Base-by-base conservation (phyloP, 1,140 invertebrate species). In the Campodea augens region DNA sequence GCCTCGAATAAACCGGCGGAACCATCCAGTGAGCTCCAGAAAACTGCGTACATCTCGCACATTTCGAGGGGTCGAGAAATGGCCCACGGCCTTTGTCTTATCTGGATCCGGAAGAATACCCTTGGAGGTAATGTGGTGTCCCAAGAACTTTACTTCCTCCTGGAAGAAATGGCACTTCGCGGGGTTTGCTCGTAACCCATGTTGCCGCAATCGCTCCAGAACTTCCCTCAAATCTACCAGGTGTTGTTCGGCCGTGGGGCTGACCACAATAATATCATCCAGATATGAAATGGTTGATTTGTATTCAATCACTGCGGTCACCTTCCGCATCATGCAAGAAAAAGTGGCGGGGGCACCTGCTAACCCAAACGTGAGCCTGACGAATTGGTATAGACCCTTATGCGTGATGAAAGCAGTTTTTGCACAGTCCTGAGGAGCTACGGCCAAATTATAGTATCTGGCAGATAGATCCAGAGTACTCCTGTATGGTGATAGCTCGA, bases 11-110 rank as follows among this genome's bases (percentile, higher is more conserved):
- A 70, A 69, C 32, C 57, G 54, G 2, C 57, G 48, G 51, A 69
- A 70, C 51, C 63, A 71, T 23, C 57, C 59, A 3, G 61, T 54
- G 49, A 69, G 54, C 3, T 65, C 64, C 2, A 70, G 46, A 47
- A 69, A 69, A 4, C 51, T 43, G 51, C 60, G 52, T 0, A 67
- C 47, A 48, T 62, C 56, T 5, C 50, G 53, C 1, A 54, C 53
- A 46, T 58, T 60, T 27, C 43, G 51, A 12, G 65, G 64, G 2
- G 25, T 29, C 10, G 55, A 50, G n/a, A 51, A 57, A 3, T 59
- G 46, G 23, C 46, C 12, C 10, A 68, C 56, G 4, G 57, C 54
- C 40, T 54, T 44, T 1, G 62, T 51, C 44, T 70, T 69, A 13
- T 52, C 51, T 5, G 58, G 54, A 52, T 57, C 54, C 36, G 61